Percentiles rank a stretch among this genome's conserved stretches.
Conservation (phyloP, 2,888 invertebrate species). For the Kryphioiulus occultus region DNA sequence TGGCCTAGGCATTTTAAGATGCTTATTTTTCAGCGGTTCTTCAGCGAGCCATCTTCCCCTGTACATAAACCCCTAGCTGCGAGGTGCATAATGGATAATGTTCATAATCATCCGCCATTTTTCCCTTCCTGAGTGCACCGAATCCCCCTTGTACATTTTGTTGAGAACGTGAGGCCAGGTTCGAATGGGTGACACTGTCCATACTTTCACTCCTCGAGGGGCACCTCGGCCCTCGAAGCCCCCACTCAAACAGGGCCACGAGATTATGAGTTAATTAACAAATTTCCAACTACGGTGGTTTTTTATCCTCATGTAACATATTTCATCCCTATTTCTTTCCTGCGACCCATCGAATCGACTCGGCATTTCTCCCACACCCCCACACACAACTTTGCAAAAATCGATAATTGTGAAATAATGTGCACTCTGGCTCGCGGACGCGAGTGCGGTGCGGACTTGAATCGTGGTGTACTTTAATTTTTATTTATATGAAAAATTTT, state of each 20-base stretch:
- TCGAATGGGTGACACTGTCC: neutral
- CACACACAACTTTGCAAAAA: neutral
- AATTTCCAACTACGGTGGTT: constrained; percentile 22
- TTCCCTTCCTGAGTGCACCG: constrained; percentile 16
- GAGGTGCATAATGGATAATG: constrained; percentile 31
- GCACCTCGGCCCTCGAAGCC: neutral
- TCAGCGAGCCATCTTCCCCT: neutral
- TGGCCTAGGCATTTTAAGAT: constrained; percentile 20
- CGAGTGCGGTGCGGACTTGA: neutral
- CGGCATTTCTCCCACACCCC: neutral
- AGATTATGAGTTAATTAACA: neutral
- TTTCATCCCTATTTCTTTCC: neutral
- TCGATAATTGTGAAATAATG: neutral
- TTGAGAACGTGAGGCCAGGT: neutral
- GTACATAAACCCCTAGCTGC: neutral
- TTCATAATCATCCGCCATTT: constrained; percentile 31
- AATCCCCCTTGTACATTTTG: neutral
- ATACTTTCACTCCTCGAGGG: neutral
- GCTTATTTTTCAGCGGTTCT: neutral
- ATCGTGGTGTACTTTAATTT: constrained; percentile 38
- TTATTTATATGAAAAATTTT: constrained; percentile 46
- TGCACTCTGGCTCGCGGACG: neutral
- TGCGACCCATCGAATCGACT: neutral
- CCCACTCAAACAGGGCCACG: neutral
- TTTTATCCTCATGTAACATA: constrained; percentile 20